These are phyloP conservation scores for Halcyon smyrnensis DNA, from an alignment of 2,797 vertebrate genomes.

Conservation along the genomic window DNA sequence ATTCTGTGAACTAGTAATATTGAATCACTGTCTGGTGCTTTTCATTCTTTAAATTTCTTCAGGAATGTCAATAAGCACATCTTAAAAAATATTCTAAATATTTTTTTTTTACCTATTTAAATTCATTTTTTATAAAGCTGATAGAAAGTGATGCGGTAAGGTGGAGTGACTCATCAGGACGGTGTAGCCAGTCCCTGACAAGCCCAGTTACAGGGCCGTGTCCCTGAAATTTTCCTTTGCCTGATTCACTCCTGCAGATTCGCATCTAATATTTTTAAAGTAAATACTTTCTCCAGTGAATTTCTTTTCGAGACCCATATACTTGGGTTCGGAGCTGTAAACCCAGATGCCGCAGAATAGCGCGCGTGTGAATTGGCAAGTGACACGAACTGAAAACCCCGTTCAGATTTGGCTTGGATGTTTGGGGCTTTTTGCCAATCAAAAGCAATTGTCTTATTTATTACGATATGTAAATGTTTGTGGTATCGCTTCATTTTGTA, in stretches of 20 bases:
- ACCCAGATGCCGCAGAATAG: not conserved
- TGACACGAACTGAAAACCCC: not conserved
- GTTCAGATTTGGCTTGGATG: not conserved
- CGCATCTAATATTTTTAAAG: not conserved
- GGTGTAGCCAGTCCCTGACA: not conserved
- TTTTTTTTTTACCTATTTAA: too few species aligned
- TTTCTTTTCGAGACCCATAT: not conserved
- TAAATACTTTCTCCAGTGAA: not conserved
- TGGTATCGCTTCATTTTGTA: not conserved
- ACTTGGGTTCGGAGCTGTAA: not conserved
- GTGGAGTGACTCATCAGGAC: not conserved
- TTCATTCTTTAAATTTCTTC: not conserved
- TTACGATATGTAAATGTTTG: not conserved
- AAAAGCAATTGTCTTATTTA: not conserved
- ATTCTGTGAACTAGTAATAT: not conserved
- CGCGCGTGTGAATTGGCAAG: not conserved
- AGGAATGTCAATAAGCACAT: not conserved
- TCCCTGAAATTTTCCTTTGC: not conserved
- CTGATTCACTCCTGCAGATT: not conserved
- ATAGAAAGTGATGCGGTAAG: not conserved
- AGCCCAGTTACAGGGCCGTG: not conserved
- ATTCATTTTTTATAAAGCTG: too few species aligned
- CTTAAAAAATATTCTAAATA: too few species aligned
- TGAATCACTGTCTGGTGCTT: not conserved
- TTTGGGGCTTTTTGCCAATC: not conserved